phyloP scores from a whole-genome alignment of 2,888 invertebrate genomes.

The Chrysodeixis includens region DNA sequence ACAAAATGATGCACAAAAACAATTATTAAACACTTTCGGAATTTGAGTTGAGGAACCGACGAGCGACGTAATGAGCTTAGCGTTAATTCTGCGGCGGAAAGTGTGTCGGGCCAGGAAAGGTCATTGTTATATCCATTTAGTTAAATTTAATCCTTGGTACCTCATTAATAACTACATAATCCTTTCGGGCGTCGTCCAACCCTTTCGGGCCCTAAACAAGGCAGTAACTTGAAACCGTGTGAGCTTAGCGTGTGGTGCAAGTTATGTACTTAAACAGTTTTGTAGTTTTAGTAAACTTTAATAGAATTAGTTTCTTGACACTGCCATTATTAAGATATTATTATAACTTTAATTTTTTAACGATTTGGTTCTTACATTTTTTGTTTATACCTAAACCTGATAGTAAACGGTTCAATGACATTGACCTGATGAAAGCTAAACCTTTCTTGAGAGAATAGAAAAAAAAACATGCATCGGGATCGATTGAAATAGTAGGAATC shows the following conservation, averaged over 20 bases:
- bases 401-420: too few species aligned
- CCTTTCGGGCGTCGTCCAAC: constrained; percentile 64
- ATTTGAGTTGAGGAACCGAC: constrained; percentile 11
- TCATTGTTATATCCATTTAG: constrained; percentile 45
- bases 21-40: neutral
- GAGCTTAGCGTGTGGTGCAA: constrained; percentile 37
- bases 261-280: neutral
- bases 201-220: constrained; percentile 70
- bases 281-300: too few species aligned
- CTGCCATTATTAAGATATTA: too few species aligned
- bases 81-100: constrained; percentile 29
- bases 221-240: constrained; percentile 62
- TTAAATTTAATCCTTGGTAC: constrained; percentile 51
- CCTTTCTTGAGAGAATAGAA: too few species aligned
- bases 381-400: too few species aligned
- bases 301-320: too few species aligned
- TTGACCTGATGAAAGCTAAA: too few species aligned
- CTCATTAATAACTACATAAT: constrained; percentile 70
- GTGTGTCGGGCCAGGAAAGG: constrained; percentile 18
- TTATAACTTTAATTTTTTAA: too few species aligned
- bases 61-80: constrained; percentile 21
- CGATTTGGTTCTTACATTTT: too few species aligned
- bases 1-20: neutral
- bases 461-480: too few species aligned
- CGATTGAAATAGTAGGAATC: too few species aligned